Evolutionary conservation across 1,140 invertebrate genomes (phyloP), one percentile per base, ranked within the genome.

Genomic region (Lordiphosa collinella): DNA sequence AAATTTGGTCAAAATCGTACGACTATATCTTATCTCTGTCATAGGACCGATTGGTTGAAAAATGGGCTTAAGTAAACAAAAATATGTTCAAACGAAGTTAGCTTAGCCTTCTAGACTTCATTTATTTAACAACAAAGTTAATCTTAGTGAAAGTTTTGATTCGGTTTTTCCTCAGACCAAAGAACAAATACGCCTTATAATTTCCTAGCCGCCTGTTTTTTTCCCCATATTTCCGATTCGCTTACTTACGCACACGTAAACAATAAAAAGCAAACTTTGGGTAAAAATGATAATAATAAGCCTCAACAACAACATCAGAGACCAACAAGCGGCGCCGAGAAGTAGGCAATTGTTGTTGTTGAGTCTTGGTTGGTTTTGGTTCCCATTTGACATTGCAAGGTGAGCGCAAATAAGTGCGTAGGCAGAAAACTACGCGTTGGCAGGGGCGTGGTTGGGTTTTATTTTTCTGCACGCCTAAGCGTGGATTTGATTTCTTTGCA

Each of bases 341-440:
- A 73, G 64, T 61, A 78, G 74, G 74, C 74, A 79, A 79, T 79
- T 69, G 59, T 79, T 79, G 79, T 73, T 62, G 50, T 59, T n/a
- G n/a, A n/a, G 63, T 47, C 46, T 16, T 44, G 62, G 32, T 48
- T 58, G 36, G 48, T 47, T 47, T 51, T 46, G 32, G 36, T 44
- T 43, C 54, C 47, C 52, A 40, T 47, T 51, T 73, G 68, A 44
- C 43, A 63, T 46, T 53, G 54, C 18, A n/a, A 51, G 51, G 59
- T 56, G 60, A 48, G 62, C 13, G 48, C n/a, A n/a, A 18, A 2
- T 22, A 11, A 36, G 29, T 36, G 13, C 18, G 14, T 47, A 41
- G 37, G 13, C 41, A 44, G 40, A 43, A 16, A 43, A 43, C 40
- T 43, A 43, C 40, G 25, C 40, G 40, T 43, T 25, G 40, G 40